Base-by-base conservation (phyloP, 2,888 invertebrate species). In the Stictocephala bisonia region DNA sequence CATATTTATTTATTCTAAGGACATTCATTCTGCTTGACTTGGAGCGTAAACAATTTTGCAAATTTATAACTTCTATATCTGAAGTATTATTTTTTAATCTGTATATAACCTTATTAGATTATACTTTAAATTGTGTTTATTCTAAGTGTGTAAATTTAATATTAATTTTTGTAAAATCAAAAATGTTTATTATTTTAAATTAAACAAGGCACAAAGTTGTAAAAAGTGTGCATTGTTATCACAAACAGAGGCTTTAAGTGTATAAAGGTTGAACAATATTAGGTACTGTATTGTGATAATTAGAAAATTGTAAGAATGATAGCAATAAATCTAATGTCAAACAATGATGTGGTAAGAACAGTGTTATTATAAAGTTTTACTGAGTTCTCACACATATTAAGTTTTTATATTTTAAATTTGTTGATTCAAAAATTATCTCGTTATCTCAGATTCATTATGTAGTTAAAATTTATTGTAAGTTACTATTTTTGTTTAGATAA, bases 1-100 rank as follows among this genome's bases (percentile, higher is more conserved):
- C 74, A 76, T 75, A 64, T 66, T 74, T 71, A 71, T 74, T 74
- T 72, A 72, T 70, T 60, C 60, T 56, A 50, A 73, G 72, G 35
- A 73, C 60, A 53, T 44, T 66, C 56, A 51, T 50, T 71, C 58
- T 67, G 71, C 53, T 73, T 50, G 44, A 40, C 29, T 53, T 35
- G 53, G 72, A 69, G 18, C 13, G 35, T 60, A 44, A n/a, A 64
- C 26, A 27, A 44, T 64, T 64, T 60, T 64, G 40, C 44, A 64
- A 64, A 64, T 64, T 64, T 64, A 24, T 64, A 64, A 64, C 64
- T 64, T 64, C 56, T 18, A 60, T 60, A 40, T 60, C 44, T 24
- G 64, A 44, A 64, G 15, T 64, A 44, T 64, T 44, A 40, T 64
- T 64, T 64, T 64, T 27, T 64, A 64, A 44, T 26, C 64, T 64